These are phyloP conservation scores for Odontothrips loti DNA, from an alignment of 2,888 invertebrate genomes.

Conservation along the genomic window DNA sequence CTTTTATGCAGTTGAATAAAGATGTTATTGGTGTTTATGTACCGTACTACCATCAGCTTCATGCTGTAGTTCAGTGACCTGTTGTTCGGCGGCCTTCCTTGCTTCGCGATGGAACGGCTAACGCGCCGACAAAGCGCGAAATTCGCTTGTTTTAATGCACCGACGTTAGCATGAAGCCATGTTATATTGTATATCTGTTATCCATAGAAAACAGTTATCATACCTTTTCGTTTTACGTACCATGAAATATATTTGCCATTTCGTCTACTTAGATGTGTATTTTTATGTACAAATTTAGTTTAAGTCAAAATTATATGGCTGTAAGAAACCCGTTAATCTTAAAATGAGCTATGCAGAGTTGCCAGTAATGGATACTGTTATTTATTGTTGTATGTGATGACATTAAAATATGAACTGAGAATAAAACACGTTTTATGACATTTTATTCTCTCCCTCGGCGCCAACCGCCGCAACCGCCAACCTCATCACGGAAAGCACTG, in stretches of 20 bases:
- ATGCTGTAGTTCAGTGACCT: too few species aligned
- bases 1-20: not conserved
- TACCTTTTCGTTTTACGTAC: not conserved
- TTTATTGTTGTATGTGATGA: conserved; percentile 20
- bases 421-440: too few species aligned
- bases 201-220: not conserved
- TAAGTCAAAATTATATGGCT: conserved; percentile 23
- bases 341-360: not conserved
- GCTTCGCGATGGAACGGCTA: too few species aligned
- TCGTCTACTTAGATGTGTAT: not conserved
- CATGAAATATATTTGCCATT: not conserved
- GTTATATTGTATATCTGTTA: not conserved
- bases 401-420: not conserved
- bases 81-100: too few species aligned
- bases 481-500: too few species aligned
- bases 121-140: too few species aligned
- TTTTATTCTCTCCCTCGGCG: too few species aligned
- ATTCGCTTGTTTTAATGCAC: too few species aligned
- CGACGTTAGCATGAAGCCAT: too few species aligned
- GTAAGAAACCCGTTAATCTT: conserved; percentile 14
- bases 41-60: too few species aligned
- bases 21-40: not conserved
- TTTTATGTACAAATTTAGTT: not conserved
- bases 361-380: not conserved
- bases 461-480: too few species aligned